Percentiles rank a stretch among this genome's conserved stretches.
Conservation (phyloP, 2,797 vertebrate genomes). For the Erethizon dorsatum region DNA sequence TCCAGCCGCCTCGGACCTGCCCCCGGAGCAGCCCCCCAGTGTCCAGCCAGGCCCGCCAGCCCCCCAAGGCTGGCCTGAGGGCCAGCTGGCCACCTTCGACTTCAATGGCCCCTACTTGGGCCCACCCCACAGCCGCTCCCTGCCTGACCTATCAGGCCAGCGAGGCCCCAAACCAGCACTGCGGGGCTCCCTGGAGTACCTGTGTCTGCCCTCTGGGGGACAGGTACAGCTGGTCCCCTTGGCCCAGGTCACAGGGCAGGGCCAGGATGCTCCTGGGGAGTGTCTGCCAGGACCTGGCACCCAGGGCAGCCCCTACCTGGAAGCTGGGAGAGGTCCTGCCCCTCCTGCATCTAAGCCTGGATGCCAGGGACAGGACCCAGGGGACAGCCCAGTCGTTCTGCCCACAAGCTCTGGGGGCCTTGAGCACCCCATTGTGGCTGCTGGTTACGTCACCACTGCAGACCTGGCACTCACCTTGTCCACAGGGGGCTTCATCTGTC, state of each 20-base stretch:
- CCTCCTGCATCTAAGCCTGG: background rate
- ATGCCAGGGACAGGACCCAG: background rate
- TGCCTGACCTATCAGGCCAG: conserved; percentile 61
- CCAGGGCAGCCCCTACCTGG: background rate
- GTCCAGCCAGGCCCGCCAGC: fast-evolving
- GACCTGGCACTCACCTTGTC: conserved; percentile 61
- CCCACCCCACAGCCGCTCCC: conserved; percentile 57
- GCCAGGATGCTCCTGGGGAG: background rate
- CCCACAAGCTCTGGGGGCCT: background rate
- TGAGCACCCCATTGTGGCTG: background rate
- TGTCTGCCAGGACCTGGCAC: fast-evolving
- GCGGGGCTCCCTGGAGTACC: conserved; percentile 77
- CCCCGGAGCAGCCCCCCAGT: fast-evolving
- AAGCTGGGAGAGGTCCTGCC: background rate
- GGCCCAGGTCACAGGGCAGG: conserved; percentile 19
- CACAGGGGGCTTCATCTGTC: background rate
- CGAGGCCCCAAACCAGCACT: background rate
- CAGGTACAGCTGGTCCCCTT: conserved; percentile 69
- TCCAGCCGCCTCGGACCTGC: fast-evolving
- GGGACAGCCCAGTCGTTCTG: background rate
- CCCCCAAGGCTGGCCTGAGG: background rate
- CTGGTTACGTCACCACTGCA: conserved; percentile 83
- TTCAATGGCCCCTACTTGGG: conserved; percentile 88
- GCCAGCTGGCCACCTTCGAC: conserved; percentile 73
- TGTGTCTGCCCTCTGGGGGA: conserved; percentile 82